These are phyloP conservation scores for Eretmochelys imbricata DNA, from an alignment of 2,113 vertebrate species.

Conservation along the genomic window DNA sequence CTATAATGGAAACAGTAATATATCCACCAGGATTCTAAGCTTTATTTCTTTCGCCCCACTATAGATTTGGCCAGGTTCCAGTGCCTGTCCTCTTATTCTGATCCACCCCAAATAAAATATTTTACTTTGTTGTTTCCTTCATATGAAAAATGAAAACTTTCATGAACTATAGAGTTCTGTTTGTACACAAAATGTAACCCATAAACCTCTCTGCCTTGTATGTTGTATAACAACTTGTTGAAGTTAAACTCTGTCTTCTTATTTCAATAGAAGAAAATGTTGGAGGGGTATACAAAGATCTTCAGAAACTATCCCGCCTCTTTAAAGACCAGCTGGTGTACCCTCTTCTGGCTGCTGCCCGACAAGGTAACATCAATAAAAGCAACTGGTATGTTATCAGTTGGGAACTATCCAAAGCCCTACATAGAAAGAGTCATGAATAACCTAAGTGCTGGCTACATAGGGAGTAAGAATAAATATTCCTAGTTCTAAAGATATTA, in stretches of 20 bases:
- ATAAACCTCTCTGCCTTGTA: rapidly evolving
- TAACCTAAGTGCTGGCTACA: background rate
- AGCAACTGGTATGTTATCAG: background rate
- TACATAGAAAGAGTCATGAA: background rate
- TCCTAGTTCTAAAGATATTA: background rate
- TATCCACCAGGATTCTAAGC: background rate
- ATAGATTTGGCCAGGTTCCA: background rate
- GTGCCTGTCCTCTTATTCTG: background rate
- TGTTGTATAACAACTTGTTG: background rate
- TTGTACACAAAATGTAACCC: background rate
- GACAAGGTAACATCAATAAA: constrained; percentile 85
- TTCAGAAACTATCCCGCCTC: constrained; percentile 89
- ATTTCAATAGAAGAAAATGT: constrained; percentile 78
- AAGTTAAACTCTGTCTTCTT: background rate
- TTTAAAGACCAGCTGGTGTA: constrained; percentile 96
- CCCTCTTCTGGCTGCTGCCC: constrained; percentile 90
- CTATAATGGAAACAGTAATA: background rate
- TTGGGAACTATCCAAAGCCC: background rate
- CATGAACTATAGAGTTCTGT: background rate
- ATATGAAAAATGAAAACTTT: background rate
- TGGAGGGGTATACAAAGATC: constrained; percentile 84
- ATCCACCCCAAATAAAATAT: background rate
- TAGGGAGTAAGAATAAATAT: background rate
- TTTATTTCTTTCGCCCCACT: background rate
- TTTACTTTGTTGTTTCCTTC: background rate